phyloP scores from a whole-genome alignment of 2,113 vertebrate genomes.

The Eira barbara region DNA sequence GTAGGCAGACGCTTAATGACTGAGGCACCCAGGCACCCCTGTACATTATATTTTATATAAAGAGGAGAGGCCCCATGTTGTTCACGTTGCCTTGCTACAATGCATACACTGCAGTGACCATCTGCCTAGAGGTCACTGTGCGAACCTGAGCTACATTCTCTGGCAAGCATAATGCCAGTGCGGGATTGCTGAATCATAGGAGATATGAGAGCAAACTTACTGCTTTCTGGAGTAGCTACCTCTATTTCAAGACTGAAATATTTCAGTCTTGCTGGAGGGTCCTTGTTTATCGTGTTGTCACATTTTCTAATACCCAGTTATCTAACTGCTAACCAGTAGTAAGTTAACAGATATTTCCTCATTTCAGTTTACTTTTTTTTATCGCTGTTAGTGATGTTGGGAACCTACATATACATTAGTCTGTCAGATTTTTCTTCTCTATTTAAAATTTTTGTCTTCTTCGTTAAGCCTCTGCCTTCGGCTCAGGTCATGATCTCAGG shows the following conservation, averaged over 20 bases:
- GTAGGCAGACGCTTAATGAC: too few species aligned
- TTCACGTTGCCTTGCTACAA: neutral
- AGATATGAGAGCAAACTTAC: neutral
- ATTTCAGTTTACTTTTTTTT: neutral
- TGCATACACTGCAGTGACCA: neutral
- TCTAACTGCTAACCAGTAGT: neutral
- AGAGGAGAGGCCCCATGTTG: neutral
- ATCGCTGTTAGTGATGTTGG: neutral
- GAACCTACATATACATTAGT: neutral
- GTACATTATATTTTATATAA: neutral
- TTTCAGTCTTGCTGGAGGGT: neutral
- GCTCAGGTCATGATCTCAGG: too few species aligned
- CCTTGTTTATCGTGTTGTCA: neutral
- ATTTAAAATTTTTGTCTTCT: neutral
- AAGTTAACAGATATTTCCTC: neutral
- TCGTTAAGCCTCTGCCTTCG: too few species aligned
- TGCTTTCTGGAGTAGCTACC: neutral
- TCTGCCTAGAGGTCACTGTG: neutral
- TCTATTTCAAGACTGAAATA: neutral
- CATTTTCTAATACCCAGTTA: neutral
- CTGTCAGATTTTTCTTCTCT: neutral
- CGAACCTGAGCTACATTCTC: neutral
- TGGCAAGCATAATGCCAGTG: neutral
- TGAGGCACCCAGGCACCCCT: too few species aligned
- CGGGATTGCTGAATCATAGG: neutral